phyloP scores from a whole-genome alignment of 2,888 invertebrate genomes.

The Carabus problematicus region DNA sequence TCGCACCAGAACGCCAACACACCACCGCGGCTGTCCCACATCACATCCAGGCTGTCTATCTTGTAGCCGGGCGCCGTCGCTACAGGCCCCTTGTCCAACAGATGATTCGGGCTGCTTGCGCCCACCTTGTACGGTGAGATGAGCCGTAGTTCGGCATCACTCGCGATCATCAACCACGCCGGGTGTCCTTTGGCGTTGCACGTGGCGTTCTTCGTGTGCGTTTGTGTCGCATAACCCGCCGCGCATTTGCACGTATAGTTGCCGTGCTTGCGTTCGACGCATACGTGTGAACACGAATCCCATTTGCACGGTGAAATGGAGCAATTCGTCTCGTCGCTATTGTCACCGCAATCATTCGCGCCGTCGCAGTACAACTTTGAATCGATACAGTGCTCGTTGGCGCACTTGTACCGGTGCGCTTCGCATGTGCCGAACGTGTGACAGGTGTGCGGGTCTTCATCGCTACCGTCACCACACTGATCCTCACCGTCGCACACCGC shows the following conservation, averaged over 20 bases:
- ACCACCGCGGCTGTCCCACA: conserved; percentile 54
- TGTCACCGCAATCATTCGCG: conserved; percentile 64
- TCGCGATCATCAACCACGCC: conserved; percentile 71
- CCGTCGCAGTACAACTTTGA: conserved; percentile 66
- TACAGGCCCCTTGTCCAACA: conserved; percentile 49
- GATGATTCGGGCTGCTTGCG: conserved; percentile 56
- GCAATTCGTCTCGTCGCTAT: conserved; percentile 59
- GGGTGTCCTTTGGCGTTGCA: conserved; percentile 66
- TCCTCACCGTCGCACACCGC: conserved; percentile 56
- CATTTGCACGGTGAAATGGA: conserved; percentile 65
- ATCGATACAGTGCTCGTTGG: conserved; percentile 65
- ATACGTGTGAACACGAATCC: conserved; percentile 80
- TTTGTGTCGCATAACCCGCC: conserved; percentile 67
- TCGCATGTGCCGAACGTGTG: conserved; percentile 53
- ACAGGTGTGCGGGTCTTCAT: conserved; percentile 61
- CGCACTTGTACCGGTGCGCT: conserved; percentile 58
- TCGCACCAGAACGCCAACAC: conserved; percentile 60
- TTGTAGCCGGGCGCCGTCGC: conserved; percentile 59
- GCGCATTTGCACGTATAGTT: conserved; percentile 68
- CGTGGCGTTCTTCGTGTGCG: conserved; percentile 58
- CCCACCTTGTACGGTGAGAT: conserved; percentile 70
- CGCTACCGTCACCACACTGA: conserved; percentile 70
- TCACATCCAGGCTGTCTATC: conserved; percentile 64
- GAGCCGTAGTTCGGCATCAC: conserved; percentile 67
- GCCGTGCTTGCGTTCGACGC: conserved; percentile 68